Base-by-base conservation (phyloP, 2,888 invertebrate species). In the Aproaerema taeniolella region DNA sequence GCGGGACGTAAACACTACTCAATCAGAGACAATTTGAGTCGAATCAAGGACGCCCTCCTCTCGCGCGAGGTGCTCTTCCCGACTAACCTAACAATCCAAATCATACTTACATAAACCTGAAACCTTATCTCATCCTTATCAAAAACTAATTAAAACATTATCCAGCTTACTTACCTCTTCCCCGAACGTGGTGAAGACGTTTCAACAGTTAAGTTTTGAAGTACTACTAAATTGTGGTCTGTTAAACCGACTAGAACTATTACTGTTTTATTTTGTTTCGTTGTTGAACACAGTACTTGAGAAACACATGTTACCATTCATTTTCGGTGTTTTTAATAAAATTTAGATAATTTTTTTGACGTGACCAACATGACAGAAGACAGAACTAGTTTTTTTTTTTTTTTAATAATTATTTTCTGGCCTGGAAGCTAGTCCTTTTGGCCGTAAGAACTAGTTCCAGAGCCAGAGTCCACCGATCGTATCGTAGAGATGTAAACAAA, bases 251-350 rank as follows among this genome's bases (percentile, higher is more conserved):
- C n/a, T n/a, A n/a, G n/a, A n/a, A n/a, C n/a, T n/a, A n/a, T n/a
- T n/a, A n/a, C n/a, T n/a, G n/a, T n/a, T n/a, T n/a, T n/a, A n/a
- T n/a, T n/a, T n/a, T n/a, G n/a, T n/a, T n/a, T n/a, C n/a, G n/a
- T n/a, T n/a, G n/a, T n/a, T n/a, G n/a, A n/a, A n/a, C n/a, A n/a
- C n/a, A n/a, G 57, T 39, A 53, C 38, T 52, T 52, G 55, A 53
- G 47, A 64, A 60, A 61, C 66, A 64, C 69, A 67, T 71, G 68
- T 67, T 79, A 79, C 67, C 74, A 77, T 73, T 76, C 78, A 78
- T 75, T 72, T 67, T 74, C 69, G 64, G 57, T 61, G 64, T 62
- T 67, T 73, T 74, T 74, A 67, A 68, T 69, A 74, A 71, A 75
- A 71, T 63, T 69, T 68, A 59, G 70, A 69, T 72, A 70, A 65